Conservation (phyloP, 2,888 invertebrate species). For the Cordylochernes scorpioides region DNA sequence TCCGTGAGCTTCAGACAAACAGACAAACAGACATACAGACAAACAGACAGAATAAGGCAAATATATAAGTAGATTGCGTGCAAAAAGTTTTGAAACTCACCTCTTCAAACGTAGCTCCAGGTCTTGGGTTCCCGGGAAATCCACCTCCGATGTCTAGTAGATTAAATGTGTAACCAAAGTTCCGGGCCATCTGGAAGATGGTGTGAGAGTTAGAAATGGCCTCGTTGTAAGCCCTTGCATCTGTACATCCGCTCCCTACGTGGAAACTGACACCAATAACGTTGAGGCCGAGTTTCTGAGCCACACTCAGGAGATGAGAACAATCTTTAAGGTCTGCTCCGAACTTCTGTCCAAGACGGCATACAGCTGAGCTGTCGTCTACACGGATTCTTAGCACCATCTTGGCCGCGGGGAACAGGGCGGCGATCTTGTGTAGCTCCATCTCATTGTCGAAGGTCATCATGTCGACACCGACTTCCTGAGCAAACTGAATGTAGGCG, state of each 20-base stretch:
- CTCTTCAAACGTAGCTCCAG: constrained; percentile 13
- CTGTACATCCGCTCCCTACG: constrained; percentile 21
- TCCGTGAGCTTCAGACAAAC: too few species aligned
- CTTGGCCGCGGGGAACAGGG: constrained; percentile 50
- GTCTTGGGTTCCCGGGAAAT: constrained; percentile 13
- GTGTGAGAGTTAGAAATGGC: constrained; percentile 40
- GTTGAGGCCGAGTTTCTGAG: constrained; percentile 44
- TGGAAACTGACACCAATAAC: constrained; percentile 29
- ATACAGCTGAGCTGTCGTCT: constrained; percentile 55
- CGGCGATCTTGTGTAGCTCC: constrained; percentile 66
- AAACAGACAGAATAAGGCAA: too few species aligned
- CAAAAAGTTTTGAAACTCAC: too few species aligned
- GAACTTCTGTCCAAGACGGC: constrained; percentile 76
- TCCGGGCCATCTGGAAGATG: constrained; percentile 42
- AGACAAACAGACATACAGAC: too few species aligned
- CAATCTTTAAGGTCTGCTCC: constrained; percentile 55
- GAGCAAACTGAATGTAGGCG: constrained; percentile 61
- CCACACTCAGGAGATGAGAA: constrained; percentile 38
- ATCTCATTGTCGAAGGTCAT: constrained; percentile 86
- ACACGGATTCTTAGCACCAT: constrained; percentile 65
- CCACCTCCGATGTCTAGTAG: constrained; percentile 15
- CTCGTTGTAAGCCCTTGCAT: constrained; percentile 39
- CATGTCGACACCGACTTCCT: constrained; percentile 38
- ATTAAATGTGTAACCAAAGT: constrained; percentile 34
- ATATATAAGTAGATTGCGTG: too few species aligned